These are phyloP conservation scores for Muscicapa comitata DNA, from an alignment of 2,797 vertebrate species.

Conservation along the genomic window DNA sequence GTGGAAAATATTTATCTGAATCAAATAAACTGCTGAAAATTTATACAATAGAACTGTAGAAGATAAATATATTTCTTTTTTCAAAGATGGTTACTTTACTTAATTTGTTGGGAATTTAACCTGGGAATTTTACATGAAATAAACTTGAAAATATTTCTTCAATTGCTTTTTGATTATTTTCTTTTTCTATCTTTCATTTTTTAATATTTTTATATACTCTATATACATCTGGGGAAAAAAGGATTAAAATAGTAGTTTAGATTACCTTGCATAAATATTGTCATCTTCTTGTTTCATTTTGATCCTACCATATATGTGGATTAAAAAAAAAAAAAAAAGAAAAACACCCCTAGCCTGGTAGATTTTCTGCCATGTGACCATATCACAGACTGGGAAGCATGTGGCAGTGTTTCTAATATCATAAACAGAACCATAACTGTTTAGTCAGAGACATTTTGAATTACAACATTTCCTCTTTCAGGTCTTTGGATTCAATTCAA, in stretches of 20 bases:
- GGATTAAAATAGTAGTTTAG: background rate
- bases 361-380: background rate
- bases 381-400: background rate
- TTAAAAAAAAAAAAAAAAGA: background rate
- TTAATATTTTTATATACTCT: background rate
- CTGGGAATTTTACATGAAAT: background rate
- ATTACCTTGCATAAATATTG: background rate
- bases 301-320: background rate
- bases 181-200: background rate
- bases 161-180: background rate
- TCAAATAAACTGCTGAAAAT: background rate
- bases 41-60: background rate
- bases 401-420: background rate
- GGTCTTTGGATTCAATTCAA: background rate
- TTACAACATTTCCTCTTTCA: background rate
- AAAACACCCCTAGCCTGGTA: background rate
- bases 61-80: background rate
- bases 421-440: slow-evolving; percentile 17
- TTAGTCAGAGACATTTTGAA: slow-evolving; percentile 13
- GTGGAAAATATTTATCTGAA: background rate
- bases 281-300: background rate
- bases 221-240: background rate
- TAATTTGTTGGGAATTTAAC: background rate
- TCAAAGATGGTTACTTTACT: background rate
- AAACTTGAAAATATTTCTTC: background rate